Evolutionary conservation across 2,888 invertebrate genomes (phyloP), one percentile per base, ranked within the genome.

Genomic region (Alloscopus bannaensis): DNA sequence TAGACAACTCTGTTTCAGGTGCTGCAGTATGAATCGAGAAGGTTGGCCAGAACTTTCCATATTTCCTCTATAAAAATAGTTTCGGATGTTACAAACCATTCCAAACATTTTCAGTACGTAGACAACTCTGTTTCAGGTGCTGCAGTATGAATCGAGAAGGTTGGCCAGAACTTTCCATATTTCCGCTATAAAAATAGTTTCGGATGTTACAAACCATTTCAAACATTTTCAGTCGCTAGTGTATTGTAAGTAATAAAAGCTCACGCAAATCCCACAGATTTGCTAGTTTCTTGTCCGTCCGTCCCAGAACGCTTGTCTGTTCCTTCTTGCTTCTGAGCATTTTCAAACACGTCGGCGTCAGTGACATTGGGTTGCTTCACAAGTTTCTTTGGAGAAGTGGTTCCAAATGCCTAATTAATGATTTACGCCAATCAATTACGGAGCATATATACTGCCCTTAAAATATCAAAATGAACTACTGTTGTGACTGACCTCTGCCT

Each of bases 1-100:
- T 66, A 92, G 92, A 13, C 91, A 90, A 85, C 93, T 93, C 87
- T 90, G 91, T 86, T 91, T 91, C 70, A 91, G 87, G 84, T 73
- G 76, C 16, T 80, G 82, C 24, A 72, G 68, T 6, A 57, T 22
- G 20, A 59, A 72, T 2, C 80, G 69, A 47, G 73, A 70, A n/a
- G 77, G 70, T 16, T 83, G 78, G 4, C 81, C 72, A 18, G 78
- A 50, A 20, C 59, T 40, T 45, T 78, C 77, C 28, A 69, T 55
- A 4, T 78, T 78, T 42, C 66, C 55, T 31, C 77, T 69, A 45
- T n/a, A n/a, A n/a, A n/a, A n/a, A n/a, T n/a, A n/a, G n/a, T n/a
- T n/a, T n/a, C n/a, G n/a, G 16, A 57, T 28, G 57, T 57, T n/a
- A n/a, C 13, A 60, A 60, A 60, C 8, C 11, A 16, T 57, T n/a